These are phyloP conservation scores for Calliopum simillimum DNA, from an alignment of 2,888 invertebrate genomes.

Conservation along the genomic window DNA sequence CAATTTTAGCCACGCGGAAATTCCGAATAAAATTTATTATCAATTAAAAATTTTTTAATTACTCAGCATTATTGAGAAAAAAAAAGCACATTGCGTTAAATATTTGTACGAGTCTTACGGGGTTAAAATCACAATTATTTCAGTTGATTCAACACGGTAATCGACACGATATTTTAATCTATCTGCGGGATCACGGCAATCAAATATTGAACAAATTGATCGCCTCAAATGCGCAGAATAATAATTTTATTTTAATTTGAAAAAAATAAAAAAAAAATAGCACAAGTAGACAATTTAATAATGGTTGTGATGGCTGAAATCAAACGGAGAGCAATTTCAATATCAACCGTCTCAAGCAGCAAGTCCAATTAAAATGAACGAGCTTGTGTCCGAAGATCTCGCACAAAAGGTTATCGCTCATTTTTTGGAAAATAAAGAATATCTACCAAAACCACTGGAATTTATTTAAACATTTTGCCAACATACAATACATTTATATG, in stretches of 20 bases:
- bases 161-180: slow-evolving; percentile 62
- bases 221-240: slow-evolving; percentile 67
- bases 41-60: background rate
- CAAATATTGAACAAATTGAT: slow-evolving; percentile 60
- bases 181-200: slow-evolving; percentile 65
- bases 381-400: slow-evolving; percentile 11
- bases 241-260: slow-evolving; percentile 2
- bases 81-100: slow-evolving; percentile 28
- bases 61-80: slow-evolving; percentile 8
- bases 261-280: background rate
- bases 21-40: too few species aligned
- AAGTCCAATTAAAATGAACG: slow-evolving; percentile 50
- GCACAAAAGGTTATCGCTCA: background rate
- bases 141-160: slow-evolving; percentile 66
- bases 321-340: background rate
- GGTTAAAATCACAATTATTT: slow-evolving; percentile 62
- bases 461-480: too few species aligned
- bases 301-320: background rate
- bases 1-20: too few species aligned
- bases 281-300: background rate
- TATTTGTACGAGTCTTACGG: slow-evolving; percentile 65
- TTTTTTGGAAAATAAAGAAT: background rate
- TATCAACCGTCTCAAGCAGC: slow-evolving; percentile 45
- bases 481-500: background rate
- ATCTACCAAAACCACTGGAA: background rate